Evolutionary conservation across 1,140 invertebrate species (phyloP).

Genomic region (Apis mellifera): Amel_HAv3.1 CM009944.2:9343501-9344000

Average conservation of each 20-base stretch:
- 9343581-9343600: background rate
- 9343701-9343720: slow-evolving; percentile 33
- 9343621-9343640: background rate
- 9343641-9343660: slow-evolving; percentile 60
- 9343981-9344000: background rate
- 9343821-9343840: background rate
- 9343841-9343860: background rate
- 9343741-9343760: slow-evolving; percentile 62
- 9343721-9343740: slow-evolving; percentile 63
- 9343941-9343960: slow-evolving; percentile 11
- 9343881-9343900: background rate
- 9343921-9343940: background rate
- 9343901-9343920: background rate
- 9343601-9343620: background rate
- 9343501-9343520: slow-evolving; percentile 22
- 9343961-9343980: background rate
- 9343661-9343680: slow-evolving; percentile 57
- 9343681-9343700: slow-evolving; percentile 57
- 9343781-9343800: slow-evolving; percentile 10
- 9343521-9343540: background rate
- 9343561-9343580: background rate
- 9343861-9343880: background rate
- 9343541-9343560: no score
- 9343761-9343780: slow-evolving; percentile 52
- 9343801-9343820: background rate